phyloP scores from a whole-genome alignment of 2,113 vertebrate species.

The Peromyscus californicus region DNA sequence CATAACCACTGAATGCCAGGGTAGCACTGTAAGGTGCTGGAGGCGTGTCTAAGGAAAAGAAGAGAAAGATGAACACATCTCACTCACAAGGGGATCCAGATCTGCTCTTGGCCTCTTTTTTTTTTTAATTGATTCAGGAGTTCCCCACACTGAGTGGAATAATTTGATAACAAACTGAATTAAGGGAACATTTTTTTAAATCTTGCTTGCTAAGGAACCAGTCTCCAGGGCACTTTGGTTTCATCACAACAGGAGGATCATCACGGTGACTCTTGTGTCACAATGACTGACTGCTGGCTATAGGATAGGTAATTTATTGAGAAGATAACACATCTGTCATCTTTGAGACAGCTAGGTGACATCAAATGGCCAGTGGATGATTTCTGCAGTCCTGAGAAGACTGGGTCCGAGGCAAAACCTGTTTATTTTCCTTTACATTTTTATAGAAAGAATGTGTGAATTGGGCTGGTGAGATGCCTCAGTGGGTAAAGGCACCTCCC shows the following conservation, averaged over 20 bases:
- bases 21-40: background rate
- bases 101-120: background rate
- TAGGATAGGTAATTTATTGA: background rate
- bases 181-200: background rate
- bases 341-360: background rate
- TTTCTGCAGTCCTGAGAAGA: background rate
- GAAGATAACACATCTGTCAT: slow-evolving; percentile 16
- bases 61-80: background rate
- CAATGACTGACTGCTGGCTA: background rate
- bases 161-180: background rate
- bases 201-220: slow-evolving; percentile 32
- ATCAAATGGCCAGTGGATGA: background rate
- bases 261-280: background rate
- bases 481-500: background rate
- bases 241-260: background rate
- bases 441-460: background rate
- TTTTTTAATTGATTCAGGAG: background rate
- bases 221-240: background rate
- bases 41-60: background rate
- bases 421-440: background rate
- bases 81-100: background rate
- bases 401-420: background rate
- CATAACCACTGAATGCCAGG: background rate
- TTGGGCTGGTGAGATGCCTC: background rate
- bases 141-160: background rate